phyloP scores from a whole-genome alignment of 2,888 invertebrate genomes.

The Cephus nigrinus region DNA sequence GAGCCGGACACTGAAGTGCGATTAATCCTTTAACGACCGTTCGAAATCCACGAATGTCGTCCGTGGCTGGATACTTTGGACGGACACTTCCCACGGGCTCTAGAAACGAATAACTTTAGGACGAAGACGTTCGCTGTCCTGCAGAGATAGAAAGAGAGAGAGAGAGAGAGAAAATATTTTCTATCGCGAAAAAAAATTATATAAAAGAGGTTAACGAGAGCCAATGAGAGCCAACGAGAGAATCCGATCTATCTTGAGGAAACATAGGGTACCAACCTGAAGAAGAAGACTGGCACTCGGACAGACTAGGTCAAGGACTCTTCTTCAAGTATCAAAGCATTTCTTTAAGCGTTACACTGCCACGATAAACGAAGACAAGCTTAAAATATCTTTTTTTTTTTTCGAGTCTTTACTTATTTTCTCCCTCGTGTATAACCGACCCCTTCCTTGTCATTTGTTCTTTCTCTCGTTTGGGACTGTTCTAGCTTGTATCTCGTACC shows the following conservation, averaged over 20 bases:
- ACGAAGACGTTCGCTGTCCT: neutral
- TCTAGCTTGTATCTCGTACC: constrained; percentile 17
- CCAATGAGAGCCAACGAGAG: neutral
- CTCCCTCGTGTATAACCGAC: neutral
- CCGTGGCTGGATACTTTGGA: constrained; percentile 75
- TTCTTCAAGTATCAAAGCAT: no score
- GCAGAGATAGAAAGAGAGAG: neutral
- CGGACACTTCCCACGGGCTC: constrained; percentile 78
- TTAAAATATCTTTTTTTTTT: neutral
- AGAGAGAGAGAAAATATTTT: neutral
- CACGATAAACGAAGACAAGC: neutral
- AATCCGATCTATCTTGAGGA: neutral
- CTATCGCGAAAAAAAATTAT: neutral
- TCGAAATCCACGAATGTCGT: constrained; percentile 73
- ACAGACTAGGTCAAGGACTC: no score
- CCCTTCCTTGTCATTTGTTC: neutral
- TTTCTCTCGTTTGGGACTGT: neutral
- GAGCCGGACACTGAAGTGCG: constrained; percentile 73
- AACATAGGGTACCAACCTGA: neutral
- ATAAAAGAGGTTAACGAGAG: neutral
- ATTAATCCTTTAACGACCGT: constrained; percentile 67
- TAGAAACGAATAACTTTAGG: constrained; percentile 58
- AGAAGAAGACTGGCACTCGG: neutral
- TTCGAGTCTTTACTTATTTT: neutral
- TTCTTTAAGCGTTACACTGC: neutral